Evolutionary conservation across 1,140 invertebrate species (phyloP).

Genomic region (Zaprionus gabonicus): DNA sequence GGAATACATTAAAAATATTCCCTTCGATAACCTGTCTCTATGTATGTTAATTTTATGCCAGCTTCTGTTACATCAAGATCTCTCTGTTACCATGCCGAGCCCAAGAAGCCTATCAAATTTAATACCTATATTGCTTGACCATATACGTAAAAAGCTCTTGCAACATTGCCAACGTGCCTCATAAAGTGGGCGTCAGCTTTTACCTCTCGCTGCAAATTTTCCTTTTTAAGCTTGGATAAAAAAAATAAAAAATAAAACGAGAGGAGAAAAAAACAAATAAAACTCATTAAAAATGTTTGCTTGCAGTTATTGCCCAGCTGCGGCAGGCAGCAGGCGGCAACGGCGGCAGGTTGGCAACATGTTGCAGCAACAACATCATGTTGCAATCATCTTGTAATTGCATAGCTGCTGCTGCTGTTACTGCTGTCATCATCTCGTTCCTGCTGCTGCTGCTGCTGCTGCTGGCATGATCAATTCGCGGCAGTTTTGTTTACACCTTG

Average conservation of each 20-base stretch:
- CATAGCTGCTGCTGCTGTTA: slow-evolving; percentile 10
- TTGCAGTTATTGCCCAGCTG: slow-evolving; percentile 43
- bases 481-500: slow-evolving; percentile 46
- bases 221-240: slow-evolving; percentile 21
- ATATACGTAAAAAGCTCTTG: slow-evolving; percentile 7
- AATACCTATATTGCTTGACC: slow-evolving; percentile 3
- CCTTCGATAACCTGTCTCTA: not conserved
- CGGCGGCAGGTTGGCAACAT: slow-evolving; percentile 40
- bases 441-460: not conserved
- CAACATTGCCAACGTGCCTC: slow-evolving; percentile 17
- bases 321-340: not conserved
- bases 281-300: slow-evolving; percentile 60
- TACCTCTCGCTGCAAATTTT: slow-evolving; percentile 34
- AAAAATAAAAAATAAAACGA: not conserved
- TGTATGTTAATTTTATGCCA: not conserved
- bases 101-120: not conserved
- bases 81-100: not conserved
- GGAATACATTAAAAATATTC: not conserved
- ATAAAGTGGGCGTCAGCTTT: slow-evolving; percentile 42
- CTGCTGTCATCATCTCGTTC: slow-evolving; percentile 8
- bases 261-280: slow-evolving; percentile 38
- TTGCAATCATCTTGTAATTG: slow-evolving; percentile 51
- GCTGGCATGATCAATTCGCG: slow-evolving; percentile 42
- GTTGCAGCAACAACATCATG: slow-evolving; percentile 51
- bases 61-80: not conserved